Evolutionary conservation across 2,888 invertebrate species (phyloP), one percentile per base, ranked within the genome.

Genomic region (Vanessa cardui): DNA sequence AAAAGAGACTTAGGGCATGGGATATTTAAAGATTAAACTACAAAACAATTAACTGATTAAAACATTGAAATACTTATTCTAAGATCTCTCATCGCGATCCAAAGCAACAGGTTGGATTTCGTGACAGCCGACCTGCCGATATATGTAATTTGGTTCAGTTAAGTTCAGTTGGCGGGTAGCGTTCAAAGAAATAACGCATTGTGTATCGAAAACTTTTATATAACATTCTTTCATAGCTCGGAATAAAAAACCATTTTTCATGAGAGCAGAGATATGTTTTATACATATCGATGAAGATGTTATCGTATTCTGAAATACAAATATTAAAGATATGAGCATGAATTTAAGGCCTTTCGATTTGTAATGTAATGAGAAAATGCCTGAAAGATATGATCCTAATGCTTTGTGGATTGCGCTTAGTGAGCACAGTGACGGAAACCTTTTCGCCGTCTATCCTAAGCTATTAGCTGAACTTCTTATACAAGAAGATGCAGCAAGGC

Each of bases 391-490:
- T 76, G 88, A 92, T 73, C 79, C 92, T 7, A 92, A 86, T 74
- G 78, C 84, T 18, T 72, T 92, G 58, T 94, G 94, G 94, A 92
- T 94, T 70, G 94, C 93, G 52, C 89, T 94, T 72, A 94, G 89
- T 79, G 90, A 94, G 66, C 85, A 90, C 68, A 92, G 91, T 50
- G 94, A 94, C 60, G 92, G 93, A 5, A 94, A 95, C 78, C 89
- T 96, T 54, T 96, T 96, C 80, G 93, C 94, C 18, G 93, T 95
- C 7, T 95, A 96, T 78, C 95, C 96, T 0, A 94, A 94, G 77
- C 86, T 96, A 2, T 90, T 96, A 83, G 94, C 94, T 0, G 92
- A 94, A 68, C 84, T 96, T 73, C 86, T 96, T 58, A 80, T 92
- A 1, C 89, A 94, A 77, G 89, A 90, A 58, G 89, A 90, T 49